Percentiles rank a stretch among this genome's conserved stretches.
These are phyloP conservation scores for Leucophenga maculata DNA, from an alignment of 2,888 invertebrate species.

Conservation along the genomic window DNA sequence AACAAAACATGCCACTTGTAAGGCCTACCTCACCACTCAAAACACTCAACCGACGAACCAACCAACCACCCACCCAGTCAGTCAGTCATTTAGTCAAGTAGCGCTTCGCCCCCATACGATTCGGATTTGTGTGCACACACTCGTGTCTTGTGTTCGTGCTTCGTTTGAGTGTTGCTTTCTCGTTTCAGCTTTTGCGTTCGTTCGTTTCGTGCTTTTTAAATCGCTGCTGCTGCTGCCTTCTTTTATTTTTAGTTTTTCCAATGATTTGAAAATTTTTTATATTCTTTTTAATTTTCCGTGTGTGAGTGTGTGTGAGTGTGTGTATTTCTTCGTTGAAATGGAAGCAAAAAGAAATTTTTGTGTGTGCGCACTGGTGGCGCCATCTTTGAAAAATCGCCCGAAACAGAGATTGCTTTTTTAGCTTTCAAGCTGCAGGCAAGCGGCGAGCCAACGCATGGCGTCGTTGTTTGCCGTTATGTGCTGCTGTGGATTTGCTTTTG, in stretches of 20 bases:
- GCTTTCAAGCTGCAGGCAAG: constrained; percentile 47
- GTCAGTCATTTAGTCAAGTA: too few relatives aligned
- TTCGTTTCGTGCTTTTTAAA: constrained; percentile 13
- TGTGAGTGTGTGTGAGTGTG: constrained; percentile 31
- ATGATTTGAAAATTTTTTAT: neutral
- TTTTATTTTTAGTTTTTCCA: neutral
- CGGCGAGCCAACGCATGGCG: constrained; percentile 1
- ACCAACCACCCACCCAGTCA: too few relatives aligned
- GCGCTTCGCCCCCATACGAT: too few relatives aligned
- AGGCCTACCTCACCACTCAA: too few relatives aligned
- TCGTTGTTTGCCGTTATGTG: neutral
- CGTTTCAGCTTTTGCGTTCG: neutral
- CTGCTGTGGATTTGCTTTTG: constrained; percentile 29
- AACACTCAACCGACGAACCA: too few relatives aligned
- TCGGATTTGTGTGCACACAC: too few relatives aligned
- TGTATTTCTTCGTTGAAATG: constrained; percentile 39
- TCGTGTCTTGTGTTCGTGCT: too few relatives aligned
- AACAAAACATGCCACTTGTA: too few relatives aligned
- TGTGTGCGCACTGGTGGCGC: constrained; percentile 46
- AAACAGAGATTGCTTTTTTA: constrained; percentile 49
- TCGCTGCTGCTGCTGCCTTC: neutral
- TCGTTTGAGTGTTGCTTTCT: constrained; percentile 4
- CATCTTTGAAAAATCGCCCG: constrained; percentile 55
- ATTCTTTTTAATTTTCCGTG: constrained; percentile 1
- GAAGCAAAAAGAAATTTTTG: constrained; percentile 39